Evolutionary conservation across 2,113 vertebrate species (phyloP).

Genomic region (Myxocyprinus asiaticus): DNA sequence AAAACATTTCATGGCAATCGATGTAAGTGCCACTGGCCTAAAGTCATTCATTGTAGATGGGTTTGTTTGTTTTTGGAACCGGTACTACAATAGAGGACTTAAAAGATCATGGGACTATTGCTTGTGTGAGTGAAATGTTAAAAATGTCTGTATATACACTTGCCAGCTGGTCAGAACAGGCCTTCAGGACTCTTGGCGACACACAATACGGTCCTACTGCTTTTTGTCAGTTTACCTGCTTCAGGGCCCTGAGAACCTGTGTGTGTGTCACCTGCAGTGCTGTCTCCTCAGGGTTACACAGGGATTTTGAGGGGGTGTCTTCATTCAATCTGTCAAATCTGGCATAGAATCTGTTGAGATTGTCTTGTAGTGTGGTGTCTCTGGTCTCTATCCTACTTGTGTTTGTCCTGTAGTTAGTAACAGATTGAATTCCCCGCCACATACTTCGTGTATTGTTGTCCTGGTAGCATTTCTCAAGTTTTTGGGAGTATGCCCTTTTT

Average conservation of each 20-base stretch:
- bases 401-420: constrained; percentile 8
- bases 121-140: too few relatives aligned
- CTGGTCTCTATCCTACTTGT: background rate
- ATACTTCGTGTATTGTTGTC: background rate
- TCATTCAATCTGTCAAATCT: too few relatives aligned
- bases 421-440: constrained; percentile 27
- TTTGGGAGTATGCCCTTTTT: constrained; percentile 1
- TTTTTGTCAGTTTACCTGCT: background rate
- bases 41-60: too few relatives aligned
- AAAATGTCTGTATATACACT: background rate
- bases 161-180: background rate
- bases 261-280: constrained; percentile 17
- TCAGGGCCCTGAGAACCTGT: constrained; percentile 1
- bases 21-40: too few relatives aligned
- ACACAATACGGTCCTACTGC: constrained; percentile 6
- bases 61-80: background rate
- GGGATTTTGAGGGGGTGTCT: constrained; percentile 3
- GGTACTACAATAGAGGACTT: background rate
- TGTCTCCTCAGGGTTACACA: background rate
- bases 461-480: background rate
- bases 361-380: too few relatives aligned
- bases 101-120: background rate
- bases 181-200: too few relatives aligned
- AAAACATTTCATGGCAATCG: too few relatives aligned
- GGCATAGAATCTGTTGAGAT: too few relatives aligned